These are phyloP conservation scores for Thunnus albacares DNA, from an alignment of 2,797 vertebrate species.

Conservation along the genomic window DNA sequence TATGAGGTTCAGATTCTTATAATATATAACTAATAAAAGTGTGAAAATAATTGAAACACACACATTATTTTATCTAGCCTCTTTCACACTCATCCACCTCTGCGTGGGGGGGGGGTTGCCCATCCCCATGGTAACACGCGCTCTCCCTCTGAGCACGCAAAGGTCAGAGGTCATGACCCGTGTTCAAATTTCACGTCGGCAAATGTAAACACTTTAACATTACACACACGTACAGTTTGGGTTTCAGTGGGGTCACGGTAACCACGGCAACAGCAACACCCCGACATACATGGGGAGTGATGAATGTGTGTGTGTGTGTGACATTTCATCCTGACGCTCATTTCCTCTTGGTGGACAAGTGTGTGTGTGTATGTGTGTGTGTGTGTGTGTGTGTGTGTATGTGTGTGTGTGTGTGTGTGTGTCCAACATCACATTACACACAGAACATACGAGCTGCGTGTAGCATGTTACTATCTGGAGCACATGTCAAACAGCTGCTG, in stretches of 20 bases:
- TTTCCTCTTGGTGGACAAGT: not conserved
- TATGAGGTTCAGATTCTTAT: too few species aligned
- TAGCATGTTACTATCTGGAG: too few species aligned
- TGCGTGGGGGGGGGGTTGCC: not conserved
- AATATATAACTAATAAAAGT: too few species aligned
- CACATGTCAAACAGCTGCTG: too few species aligned
- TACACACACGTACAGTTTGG: not conserved
- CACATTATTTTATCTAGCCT: not conserved
- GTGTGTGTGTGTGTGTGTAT: not conserved
- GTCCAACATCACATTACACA: too few species aligned
- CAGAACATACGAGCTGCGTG: too few species aligned
- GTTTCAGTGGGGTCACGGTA: not conserved
- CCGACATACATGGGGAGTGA: not conserved
- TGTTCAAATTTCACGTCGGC: not conserved
- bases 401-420: too few species aligned
- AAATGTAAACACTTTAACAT: not conserved
- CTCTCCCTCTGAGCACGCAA: too few species aligned
- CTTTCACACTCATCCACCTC: not conserved
- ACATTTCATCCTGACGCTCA: too few species aligned
- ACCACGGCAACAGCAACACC: slow-evolving; percentile 22
- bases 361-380: not conserved
- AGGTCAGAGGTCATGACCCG: slow-evolving; percentile 16
- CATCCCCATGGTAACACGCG: not conserved
- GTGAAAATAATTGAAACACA: too few species aligned
- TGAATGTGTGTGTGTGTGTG: not conserved